Evolutionary conservation across 2,888 invertebrate species (phyloP), one percentile per base, ranked within the genome.

Genomic region (Sphaerophoria rueppellii): DNA sequence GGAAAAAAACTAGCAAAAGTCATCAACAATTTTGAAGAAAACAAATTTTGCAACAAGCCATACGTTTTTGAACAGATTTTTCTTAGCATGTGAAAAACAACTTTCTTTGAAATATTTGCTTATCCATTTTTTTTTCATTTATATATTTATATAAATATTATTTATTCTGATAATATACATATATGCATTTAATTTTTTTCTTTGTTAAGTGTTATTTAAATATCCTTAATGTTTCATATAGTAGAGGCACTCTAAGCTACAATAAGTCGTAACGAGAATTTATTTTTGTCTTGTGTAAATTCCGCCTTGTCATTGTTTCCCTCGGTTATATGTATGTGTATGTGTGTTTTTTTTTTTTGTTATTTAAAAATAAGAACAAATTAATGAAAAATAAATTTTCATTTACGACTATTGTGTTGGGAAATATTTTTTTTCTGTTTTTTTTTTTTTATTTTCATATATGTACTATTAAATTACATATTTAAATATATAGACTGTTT

Each of bases 191-290:
- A 75, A n/a, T 65, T 87, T 5, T 71, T 46, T 60, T 61, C n/a
- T 74, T 55, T 71, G 70, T 70, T 73, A 46, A 48, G 54, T 74
- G 63, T 61, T 74, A 54, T 77, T 78, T 82, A 75, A 79, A 75
- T 83, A 79, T 73, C 69, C 65, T 80, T 76, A 80, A 75, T 77
- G 9, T 71, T 75, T 75, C 86, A 81, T 87, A 87, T 87, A 83
- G 78, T 88, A 88, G 89, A 89, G 89, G 88, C 88, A 88, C 89
- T 88, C 89, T 89, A 89, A 89, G 88, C 89, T 89, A 88, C 88
- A 89, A 89, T 88, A 83, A 87, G 88, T 89, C 88, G 88, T 86
- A 88, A 88, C 87, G 87, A 88, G 82, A 87, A 87, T 80, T 87
- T 87, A 88, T 87, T 87, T 79, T 65, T 77, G 72, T 81, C 52